phyloP scores from a whole-genome alignment of 2,888 invertebrate species.

The Imbricaverruca yamaguchii region DNA sequence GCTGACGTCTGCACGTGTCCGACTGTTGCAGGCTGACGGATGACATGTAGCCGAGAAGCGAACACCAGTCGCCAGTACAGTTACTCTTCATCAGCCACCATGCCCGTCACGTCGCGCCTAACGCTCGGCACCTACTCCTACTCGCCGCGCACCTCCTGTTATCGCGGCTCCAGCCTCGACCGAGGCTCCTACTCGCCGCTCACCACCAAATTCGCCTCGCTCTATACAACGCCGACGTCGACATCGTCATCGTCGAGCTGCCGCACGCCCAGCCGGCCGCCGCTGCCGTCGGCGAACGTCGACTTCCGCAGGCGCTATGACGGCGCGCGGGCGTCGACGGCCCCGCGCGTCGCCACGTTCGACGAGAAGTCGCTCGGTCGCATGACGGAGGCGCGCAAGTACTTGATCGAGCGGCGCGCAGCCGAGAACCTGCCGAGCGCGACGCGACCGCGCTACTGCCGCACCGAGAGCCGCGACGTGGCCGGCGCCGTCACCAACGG shows the following conservation, averaged over 20 bases:
- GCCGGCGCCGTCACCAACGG: background rate
- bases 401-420: background rate
- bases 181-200: background rate
- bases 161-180: background rate
- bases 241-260: background rate
- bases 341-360: background rate
- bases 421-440: background rate
- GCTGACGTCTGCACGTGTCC: no score
- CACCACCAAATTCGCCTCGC: background rate
- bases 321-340: background rate
- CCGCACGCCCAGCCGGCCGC: background rate
- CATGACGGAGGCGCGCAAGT: slow-evolving; percentile 3
- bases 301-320: background rate
- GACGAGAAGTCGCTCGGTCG: background rate
- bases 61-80: no score
- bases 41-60: no score
- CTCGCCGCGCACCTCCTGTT: background rate
- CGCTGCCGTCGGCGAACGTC: background rate
- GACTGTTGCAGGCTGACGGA: no score
- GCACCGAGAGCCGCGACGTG: slow-evolving; percentile 13
- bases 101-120: background rate
- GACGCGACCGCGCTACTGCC: background rate
- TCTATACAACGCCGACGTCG: background rate
- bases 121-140: background rate
- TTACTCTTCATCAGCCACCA: background rate